A percentile compares a stretch with the other conserved stretches of the same genome.
These are phyloP conservation scores for Nephila pilipes DNA, from an alignment of 1,140 invertebrate genomes.

Conservation along the genomic window DNA sequence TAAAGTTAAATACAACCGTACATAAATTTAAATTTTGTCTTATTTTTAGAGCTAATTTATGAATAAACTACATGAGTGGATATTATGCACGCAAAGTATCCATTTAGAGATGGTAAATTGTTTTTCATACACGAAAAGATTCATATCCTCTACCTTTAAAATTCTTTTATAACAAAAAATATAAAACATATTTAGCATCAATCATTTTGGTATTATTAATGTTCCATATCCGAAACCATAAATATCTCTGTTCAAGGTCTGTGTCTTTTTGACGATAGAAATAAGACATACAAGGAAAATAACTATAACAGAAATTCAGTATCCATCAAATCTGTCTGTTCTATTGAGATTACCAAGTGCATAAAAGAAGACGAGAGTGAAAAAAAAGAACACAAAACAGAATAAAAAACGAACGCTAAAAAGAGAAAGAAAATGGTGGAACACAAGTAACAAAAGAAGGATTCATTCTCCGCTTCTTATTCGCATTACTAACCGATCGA, in stretches of 20 bases:
- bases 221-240: background rate
- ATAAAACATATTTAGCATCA: no score
- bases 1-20: no score
- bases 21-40: no score
- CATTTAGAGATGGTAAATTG: no score
- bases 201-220: background rate
- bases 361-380: background rate
- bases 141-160: no score
- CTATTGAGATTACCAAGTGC: background rate
- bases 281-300: background rate
- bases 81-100: no score
- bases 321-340: slow-evolving; percentile 19
- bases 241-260: background rate
- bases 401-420: background rate
- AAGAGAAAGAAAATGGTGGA: background rate
- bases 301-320: background rate
- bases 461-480: slow-evolving; percentile 19
- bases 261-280: background rate
- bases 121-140: no score
- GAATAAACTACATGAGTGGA: no score
- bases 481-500: slow-evolving; percentile 20
- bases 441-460: background rate
- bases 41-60: no score
- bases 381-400: no score
- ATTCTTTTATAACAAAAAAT: no score